Evolutionary conservation across 2,797 vertebrate species (phyloP).

Genomic region (Echeneis naucrates): DNA sequence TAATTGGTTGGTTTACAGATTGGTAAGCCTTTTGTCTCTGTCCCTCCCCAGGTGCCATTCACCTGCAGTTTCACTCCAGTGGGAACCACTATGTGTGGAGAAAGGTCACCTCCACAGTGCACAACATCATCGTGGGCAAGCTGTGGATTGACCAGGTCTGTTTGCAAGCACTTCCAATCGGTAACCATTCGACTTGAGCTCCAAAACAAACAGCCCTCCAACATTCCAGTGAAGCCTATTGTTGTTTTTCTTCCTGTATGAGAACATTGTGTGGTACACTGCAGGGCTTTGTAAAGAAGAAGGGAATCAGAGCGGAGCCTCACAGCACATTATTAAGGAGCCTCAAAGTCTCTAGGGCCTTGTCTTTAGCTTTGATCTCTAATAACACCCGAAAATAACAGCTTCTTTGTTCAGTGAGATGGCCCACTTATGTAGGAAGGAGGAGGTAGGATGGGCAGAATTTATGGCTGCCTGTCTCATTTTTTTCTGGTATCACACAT

Average conservation of each 20-base stretch:
- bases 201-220: conserved; percentile 9
- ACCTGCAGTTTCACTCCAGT: conserved; percentile 93
- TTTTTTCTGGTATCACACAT: background rate
- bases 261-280: conserved; percentile 19
- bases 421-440: conserved; percentile 52
- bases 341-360: conserved; percentile 56
- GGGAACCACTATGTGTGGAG: conserved; percentile 98
- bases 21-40: conserved; percentile 24
- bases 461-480: conserved; percentile 18
- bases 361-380: conserved; percentile 66
- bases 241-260: background rate
- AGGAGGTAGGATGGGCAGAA: conserved; percentile 1
- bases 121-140: conserved; percentile 99
- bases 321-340: conserved; percentile 47
- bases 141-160: conserved; percentile 99
- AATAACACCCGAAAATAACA: conserved; percentile 62
- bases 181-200: conserved; percentile 13
- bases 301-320: conserved; percentile 41
- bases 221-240: conserved; percentile 8
- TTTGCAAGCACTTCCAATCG: conserved; percentile 20
- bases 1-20: conserved; percentile 6
- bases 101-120: conserved; percentile 98
- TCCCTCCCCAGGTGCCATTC: conserved; percentile 89
- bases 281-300: conserved; percentile 25
- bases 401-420: conserved; percentile 39